These are phyloP conservation scores for Pomatorhinus ruficollis DNA, from an alignment of 2,113 vertebrate genomes.

Conservation along the genomic window DNA sequence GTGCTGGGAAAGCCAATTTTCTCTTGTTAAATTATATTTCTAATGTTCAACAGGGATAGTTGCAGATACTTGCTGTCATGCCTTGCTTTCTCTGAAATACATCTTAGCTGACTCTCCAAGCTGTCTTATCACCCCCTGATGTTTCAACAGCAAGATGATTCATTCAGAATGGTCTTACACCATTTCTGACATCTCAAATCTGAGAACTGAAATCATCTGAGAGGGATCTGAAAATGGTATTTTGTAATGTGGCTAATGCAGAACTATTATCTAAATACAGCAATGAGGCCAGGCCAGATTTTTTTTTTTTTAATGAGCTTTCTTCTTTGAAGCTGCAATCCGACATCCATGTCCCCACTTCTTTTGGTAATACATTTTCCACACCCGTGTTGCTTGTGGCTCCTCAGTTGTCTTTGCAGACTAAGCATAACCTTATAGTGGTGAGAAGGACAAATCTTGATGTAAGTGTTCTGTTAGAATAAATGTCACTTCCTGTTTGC, in stretches of 20 bases:
- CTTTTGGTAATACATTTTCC: neutral
- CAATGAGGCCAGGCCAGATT: neutral
- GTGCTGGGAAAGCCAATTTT: conserved; percentile 64
- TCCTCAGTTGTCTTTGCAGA: neutral
- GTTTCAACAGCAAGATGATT: conserved; percentile 25
- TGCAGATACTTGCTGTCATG: conserved; percentile 55
- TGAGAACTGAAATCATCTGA: neutral
- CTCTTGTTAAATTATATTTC: conserved; percentile 64
- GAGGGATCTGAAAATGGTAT: neutral
- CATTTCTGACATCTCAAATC: neutral
- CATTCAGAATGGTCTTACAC: neutral
- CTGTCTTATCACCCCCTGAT: conserved; percentile 3
- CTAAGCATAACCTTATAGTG: neutral
- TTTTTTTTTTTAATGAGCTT: neutral
- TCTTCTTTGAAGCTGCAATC: neutral
- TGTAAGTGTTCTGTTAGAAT: neutral
- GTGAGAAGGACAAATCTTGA: neutral
- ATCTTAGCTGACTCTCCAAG: conserved; percentile 20
- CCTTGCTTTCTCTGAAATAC: conserved; percentile 51
- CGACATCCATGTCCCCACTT: neutral
- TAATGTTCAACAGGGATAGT: conserved; percentile 53
- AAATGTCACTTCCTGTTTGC: neutral
- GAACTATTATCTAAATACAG: neutral
- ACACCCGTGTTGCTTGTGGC: neutral
- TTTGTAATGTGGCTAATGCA: neutral